Evolutionary conservation across 2,797 vertebrate genomes (phyloP).

Genomic region (Amblyopsis hoosieri): DNA sequence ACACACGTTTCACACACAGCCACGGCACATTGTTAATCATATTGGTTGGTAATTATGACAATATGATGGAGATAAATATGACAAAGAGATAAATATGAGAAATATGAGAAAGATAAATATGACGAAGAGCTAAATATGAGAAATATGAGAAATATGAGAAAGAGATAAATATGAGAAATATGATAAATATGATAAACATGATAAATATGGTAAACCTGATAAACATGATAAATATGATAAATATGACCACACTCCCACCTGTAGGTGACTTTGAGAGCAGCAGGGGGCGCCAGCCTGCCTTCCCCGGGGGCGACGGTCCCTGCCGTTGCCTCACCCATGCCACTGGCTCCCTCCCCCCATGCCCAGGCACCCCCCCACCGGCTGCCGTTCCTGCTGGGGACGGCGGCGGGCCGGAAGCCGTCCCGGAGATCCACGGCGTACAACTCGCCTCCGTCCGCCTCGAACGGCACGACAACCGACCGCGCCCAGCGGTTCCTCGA

Average conservation of each 20-base stretch:
- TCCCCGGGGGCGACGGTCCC: conserved; percentile 8
- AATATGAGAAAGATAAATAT: too few relatives aligned
- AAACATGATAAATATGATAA: too few relatives aligned
- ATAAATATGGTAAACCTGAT: too few relatives aligned
- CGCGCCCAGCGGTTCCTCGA: conserved; percentile 85
- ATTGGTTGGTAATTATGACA: too few relatives aligned
- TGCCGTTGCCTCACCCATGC: conserved; percentile 80
- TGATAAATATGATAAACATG: too few relatives aligned
- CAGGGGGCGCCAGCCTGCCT: conserved; percentile 72
- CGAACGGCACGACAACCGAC: conserved; percentile 73
- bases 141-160: too few relatives aligned
- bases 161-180: too few relatives aligned
- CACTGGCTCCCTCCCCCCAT: conserved; percentile 77
- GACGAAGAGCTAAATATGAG: too few relatives aligned
- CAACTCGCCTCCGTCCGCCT: conserved; percentile 76
- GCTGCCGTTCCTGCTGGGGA: conserved; percentile 74
- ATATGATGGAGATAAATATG: too few relatives aligned
- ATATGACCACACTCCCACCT: conserved; percentile 70
- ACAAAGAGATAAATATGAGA: too few relatives aligned
- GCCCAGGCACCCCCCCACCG: conserved; percentile 25
- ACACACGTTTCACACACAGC: conserved; percentile 4
- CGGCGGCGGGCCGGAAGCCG: conserved; percentile 69
- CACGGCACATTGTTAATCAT: too few relatives aligned
- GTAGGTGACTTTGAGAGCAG: conserved; percentile 93
- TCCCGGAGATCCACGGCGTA: conserved; percentile 81